A percentile compares a stretch with the other conserved stretches of the same genome.
These are phyloP conservation scores for Coregonus sp. DNA, from an alignment of 2,797 vertebrate genomes.

Conservation along the genomic window DNA sequence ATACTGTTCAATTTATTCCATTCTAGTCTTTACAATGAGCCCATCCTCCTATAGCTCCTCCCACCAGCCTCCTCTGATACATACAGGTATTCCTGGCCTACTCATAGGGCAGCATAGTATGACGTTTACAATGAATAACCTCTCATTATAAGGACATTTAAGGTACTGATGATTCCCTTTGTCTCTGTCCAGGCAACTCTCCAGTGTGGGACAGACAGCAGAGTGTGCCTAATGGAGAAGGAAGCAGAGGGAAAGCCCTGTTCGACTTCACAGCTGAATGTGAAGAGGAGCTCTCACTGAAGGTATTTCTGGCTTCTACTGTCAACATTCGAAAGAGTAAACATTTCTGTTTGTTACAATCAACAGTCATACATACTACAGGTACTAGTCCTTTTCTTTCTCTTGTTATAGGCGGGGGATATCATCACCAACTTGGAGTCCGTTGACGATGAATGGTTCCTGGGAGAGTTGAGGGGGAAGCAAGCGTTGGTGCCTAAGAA, in stretches of 20 bases:
- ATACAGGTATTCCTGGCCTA: too few relatives aligned
- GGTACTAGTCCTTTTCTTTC: neutral
- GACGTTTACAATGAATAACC: neutral
- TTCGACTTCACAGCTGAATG: slow-evolving; percentile 83
- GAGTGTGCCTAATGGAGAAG: slow-evolving; percentile 36
- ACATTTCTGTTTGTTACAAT: too few relatives aligned
- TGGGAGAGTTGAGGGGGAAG: slow-evolving; percentile 81
- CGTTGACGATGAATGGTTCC: slow-evolving; percentile 87
- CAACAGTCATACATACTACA: too few relatives aligned
- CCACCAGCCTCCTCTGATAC: too few relatives aligned
- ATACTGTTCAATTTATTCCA: too few relatives aligned
- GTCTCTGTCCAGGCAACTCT: slow-evolving; percentile 52
- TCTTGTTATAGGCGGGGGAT: slow-evolving; percentile 80
- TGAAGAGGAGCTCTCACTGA: slow-evolving; percentile 88
- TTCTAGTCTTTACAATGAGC: too few relatives aligned
- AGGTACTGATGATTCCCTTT: neutral
- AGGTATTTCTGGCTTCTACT: slow-evolving; percentile 31
- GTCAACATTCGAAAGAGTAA: neutral
- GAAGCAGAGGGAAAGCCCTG: slow-evolving; percentile 79
- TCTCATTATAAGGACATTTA: neutral
- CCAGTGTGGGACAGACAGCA: slow-evolving; percentile 43
- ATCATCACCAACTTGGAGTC: slow-evolving; percentile 80
- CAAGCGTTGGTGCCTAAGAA: slow-evolving; percentile 88
- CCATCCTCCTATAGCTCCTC: too few relatives aligned
- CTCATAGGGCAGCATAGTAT: too few relatives aligned